Percentiles rank a stretch among this genome's conserved stretches.
Conservation (phyloP, 2,113 vertebrate species). For the Patagioenas fasciata region DNA sequence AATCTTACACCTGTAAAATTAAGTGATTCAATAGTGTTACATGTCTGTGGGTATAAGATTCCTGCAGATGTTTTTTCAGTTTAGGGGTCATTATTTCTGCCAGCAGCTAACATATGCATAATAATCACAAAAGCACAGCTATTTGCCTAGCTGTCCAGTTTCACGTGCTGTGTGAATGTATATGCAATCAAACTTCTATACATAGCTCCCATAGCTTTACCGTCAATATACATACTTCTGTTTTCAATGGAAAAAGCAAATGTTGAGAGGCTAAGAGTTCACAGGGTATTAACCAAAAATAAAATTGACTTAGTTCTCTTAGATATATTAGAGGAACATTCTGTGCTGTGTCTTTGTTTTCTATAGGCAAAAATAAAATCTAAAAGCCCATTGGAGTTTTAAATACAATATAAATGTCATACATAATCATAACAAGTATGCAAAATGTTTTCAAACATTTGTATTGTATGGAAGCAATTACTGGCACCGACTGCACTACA, state of each 20-base stretch:
- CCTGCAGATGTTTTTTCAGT: neutral
- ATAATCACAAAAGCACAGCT: neutral
- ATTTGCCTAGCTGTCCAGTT: neutral
- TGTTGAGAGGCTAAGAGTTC: constrained; percentile 51
- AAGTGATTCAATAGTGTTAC: neutral
- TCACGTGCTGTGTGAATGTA: neutral
- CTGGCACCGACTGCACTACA: constrained; percentile 83
- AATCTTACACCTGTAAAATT: neutral
- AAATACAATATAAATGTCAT: constrained; percentile 71
- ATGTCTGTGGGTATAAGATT: neutral
- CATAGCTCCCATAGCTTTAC: neutral
- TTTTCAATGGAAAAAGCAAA: constrained; percentile 52
- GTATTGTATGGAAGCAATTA: constrained; percentile 96
- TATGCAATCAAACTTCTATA: neutral
- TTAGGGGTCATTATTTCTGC: neutral
- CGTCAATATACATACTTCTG: neutral
- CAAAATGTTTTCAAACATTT: constrained; percentile 74
- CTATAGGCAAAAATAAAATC: constrained; percentile 55
- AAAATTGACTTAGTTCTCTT: constrained; percentile 33
- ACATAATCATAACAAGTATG: constrained; percentile 71
- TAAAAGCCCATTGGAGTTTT: constrained; percentile 54
- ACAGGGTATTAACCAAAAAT: constrained; percentile 8
- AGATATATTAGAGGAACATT: neutral
- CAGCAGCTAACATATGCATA: neutral
- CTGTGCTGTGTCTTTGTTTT: constrained; percentile 24